These are phyloP conservation scores for Punctoribates punctum DNA, from an alignment of 2,888 invertebrate genomes.

Conservation along the genomic window DNA sequence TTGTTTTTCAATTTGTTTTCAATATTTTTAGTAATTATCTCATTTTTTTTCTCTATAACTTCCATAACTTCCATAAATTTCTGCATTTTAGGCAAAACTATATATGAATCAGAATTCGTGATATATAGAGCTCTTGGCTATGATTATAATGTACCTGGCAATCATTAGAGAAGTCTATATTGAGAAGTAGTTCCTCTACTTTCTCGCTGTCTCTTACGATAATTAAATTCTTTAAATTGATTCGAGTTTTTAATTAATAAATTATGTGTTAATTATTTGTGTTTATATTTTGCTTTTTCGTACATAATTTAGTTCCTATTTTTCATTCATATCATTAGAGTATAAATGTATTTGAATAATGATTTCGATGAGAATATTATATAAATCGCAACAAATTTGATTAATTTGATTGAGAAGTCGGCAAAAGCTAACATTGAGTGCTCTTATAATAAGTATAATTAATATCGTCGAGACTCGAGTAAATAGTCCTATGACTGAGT, in stretches of 20 bases:
- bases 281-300: conserved; percentile 31
- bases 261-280: conserved; percentile 22
- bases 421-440: neutral
- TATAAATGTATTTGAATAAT: conserved; percentile 22
- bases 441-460: conserved; percentile 31
- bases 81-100: no score
- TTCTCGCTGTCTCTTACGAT: conserved; percentile 9
- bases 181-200: neutral
- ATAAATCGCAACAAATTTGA: conserved; percentile 31
- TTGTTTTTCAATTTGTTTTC: no score
- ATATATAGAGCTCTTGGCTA: no score
- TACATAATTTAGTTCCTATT: conserved; percentile 16
- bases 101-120: no score
- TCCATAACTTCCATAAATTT: no score
- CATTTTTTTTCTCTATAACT: no score
- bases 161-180: neutral
- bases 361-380: conserved; percentile 32
- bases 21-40: no score
- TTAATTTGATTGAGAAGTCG: conserved; percentile 30
- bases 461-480: conserved; percentile 7
- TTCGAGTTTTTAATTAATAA: conserved; percentile 37
- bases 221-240: conserved; percentile 38
- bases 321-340: conserved; percentile 21
- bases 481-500: neutral
- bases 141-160: neutral